Evolutionary conservation across 2,113 vertebrate genomes (phyloP), one percentile per base, ranked within the genome.

Genomic region (Diphyllodes magnificus): DNA sequence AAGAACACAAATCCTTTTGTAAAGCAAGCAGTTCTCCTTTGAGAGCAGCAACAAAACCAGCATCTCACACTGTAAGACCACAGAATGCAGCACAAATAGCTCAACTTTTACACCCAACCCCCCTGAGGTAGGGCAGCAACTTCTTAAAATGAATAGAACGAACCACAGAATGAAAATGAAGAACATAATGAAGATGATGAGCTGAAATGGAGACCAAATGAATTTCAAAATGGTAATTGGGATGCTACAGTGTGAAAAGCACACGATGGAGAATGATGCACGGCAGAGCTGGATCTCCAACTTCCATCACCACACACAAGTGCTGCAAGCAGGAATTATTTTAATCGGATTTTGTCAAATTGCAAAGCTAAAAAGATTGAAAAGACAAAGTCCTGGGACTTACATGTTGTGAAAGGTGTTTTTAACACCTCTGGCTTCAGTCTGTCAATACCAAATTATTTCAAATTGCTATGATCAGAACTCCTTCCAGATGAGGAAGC

Each of bases 21-120:
- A 56, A 64, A 82, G 44, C 45, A 60, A 92, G 77, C 78, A 87
- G 73, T 72, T 76, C 70, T 92, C 89, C 69, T 92, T 79, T 42
- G 86, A 84, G 93, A 94, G 86, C 81, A 76, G 84, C 82, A 92
- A 78, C 60, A 86, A 93, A 94, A 63, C 3, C 72, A 90, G 51
- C 15, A 59, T 75, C 80, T 90, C 51, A 25, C 47, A 60, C 11
- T 40, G 42, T 47, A 70, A 72, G 50, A 69, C 59, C 39, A 85
- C 50, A 65, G 78, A 82, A 89, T 30, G 78, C 53, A 87, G 73
- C 49, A 45, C 11, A 69, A 91, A 95, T 14, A 91, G 91, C 86
- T 89, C 82, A 53, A 76, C 65, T 95, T 92, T 61, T 88, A 59
- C 37, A 65, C 68, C 65, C 51, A 50, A 61, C 24, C 3, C 54